A percentile compares a stretch with the other conserved stretches of the same genome.
phyloP scores from a whole-genome alignment of 2,113 vertebrate genomes.

The Geococcyx californianus region DNA sequence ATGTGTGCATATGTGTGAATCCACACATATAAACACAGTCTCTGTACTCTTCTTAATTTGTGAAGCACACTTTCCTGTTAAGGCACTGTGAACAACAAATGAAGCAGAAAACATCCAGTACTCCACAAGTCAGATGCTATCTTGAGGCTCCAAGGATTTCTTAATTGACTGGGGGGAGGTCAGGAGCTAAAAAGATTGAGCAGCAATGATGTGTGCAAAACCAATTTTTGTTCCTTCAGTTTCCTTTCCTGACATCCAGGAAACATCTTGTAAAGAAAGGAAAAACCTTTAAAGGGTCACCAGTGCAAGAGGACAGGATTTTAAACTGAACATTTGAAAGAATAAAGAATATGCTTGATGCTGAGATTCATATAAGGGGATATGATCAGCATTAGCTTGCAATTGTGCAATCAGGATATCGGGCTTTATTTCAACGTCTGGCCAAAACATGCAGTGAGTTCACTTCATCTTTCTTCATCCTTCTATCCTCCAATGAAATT shows the following conservation, averaged over 20 bases:
- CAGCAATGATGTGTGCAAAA: constrained; percentile 2
- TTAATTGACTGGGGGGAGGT: constrained; percentile 39
- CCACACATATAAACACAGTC: background rate
- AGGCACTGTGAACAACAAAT: background rate
- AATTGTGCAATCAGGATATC: background rate
- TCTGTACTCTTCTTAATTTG: background rate
- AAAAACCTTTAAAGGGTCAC: background rate
- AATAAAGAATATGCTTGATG: background rate
- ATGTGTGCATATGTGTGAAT: background rate
- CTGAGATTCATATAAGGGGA: background rate
- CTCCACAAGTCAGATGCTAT: background rate
- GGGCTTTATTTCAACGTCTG: background rate
- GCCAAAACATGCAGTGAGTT: background rate
- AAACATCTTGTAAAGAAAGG: background rate
- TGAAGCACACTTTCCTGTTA: background rate
- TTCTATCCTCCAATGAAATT: background rate
- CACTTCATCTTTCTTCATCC: background rate
- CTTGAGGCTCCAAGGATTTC: constrained; percentile 27
- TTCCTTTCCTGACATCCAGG: background rate
- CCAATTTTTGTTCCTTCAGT: background rate
- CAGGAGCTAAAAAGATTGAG: constrained; percentile 22
- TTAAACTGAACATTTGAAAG: background rate
- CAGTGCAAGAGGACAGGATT: background rate
- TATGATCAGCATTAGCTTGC: background rate
- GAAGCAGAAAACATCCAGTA: constrained; percentile 8